Conservation (phyloP, 2,113 vertebrate species). For the Ramphastos sulfuratus region DNA sequence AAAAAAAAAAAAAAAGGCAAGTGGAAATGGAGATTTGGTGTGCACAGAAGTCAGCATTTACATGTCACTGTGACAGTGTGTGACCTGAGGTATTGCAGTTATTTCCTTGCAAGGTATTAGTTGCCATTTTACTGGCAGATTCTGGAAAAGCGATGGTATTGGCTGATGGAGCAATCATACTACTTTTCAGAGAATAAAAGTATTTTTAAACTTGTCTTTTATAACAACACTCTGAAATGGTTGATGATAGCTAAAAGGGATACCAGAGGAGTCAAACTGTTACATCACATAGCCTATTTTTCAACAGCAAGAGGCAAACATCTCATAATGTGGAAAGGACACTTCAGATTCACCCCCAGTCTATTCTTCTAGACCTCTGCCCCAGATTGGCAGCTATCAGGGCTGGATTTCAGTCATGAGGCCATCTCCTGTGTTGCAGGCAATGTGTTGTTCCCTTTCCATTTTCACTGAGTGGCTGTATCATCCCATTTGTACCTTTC, state of each 20-base stretch:
- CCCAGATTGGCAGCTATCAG: neutral
- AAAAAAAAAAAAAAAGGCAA: neutral
- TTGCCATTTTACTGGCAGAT: slow-evolving; percentile 14
- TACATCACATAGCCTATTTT: neutral
- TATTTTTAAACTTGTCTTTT: neutral
- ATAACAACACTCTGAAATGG: neutral
- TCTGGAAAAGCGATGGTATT: neutral
- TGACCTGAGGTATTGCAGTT: slow-evolving; percentile 6
- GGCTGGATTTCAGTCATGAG: neutral
- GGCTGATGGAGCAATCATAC: slow-evolving; percentile 11
- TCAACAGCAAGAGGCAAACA: neutral
- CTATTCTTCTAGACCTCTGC: neutral
- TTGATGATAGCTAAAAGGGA: neutral
- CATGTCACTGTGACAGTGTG: neutral
- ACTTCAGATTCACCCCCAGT: neutral
- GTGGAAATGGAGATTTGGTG: neutral
- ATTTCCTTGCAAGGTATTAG: slow-evolving; percentile 10
- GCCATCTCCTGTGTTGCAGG: neutral
- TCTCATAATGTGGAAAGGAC: neutral
- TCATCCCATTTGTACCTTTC: neutral
- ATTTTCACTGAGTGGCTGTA: neutral
- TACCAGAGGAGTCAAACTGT: neutral
- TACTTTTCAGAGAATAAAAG: neutral
- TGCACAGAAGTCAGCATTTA: neutral
- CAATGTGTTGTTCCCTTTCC: neutral